A percentile compares a stretch with the other conserved stretches of the same genome.
Evolutionary conservation across 1,140 invertebrate species (phyloP).

Genomic region (Drosophila insularis): DNA sequence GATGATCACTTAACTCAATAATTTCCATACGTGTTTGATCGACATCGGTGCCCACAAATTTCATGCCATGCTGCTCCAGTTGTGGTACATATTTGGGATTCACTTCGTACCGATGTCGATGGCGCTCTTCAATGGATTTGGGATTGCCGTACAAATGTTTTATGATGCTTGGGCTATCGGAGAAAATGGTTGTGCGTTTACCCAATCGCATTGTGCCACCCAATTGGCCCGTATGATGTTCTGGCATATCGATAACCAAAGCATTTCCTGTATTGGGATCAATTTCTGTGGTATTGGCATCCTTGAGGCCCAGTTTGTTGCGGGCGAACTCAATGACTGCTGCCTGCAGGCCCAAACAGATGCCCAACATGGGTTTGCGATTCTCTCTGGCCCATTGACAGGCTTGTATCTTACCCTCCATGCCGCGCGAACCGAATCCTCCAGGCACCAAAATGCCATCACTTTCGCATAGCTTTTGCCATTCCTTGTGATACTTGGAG

Average conservation of each 20-base stretch:
- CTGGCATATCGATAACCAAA: constrained; percentile 99
- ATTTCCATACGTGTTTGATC: constrained; percentile 93
- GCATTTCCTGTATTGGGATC: constrained; percentile 88
- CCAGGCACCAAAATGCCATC: constrained; percentile 98
- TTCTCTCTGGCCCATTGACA: constrained; percentile 96
- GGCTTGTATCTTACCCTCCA: constrained; percentile 98
- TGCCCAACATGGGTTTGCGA: constrained; percentile 95
- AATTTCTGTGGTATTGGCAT: constrained; percentile 95
- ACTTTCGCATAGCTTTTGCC: constrained; percentile 94
- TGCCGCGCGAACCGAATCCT: constrained; percentile 97
- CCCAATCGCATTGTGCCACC: constrained; percentile 99
- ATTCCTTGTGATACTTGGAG: constrained; percentile 95
- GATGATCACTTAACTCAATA: constrained; percentile 89
- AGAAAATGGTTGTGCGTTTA: constrained; percentile 93
- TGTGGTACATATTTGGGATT: constrained; percentile 93
- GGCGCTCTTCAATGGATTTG: constrained; percentile 95
- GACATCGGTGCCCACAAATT: constrained; percentile 94
- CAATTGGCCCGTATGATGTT: constrained; percentile 95
- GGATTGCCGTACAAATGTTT: constrained; percentile 92
- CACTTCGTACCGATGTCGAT: constrained; percentile 97
- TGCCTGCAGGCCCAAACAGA: constrained; percentile 98
- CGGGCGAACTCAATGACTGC: constrained; percentile 98
- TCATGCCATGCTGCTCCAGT: constrained; percentile 92
- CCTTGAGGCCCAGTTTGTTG: constrained; percentile 90
- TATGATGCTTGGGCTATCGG: constrained; percentile 84